Evolutionary conservation across 2,888 invertebrate species (phyloP), one percentile per base, ranked within the genome.

Genomic region (Yponomeuta malinellus): DNA sequence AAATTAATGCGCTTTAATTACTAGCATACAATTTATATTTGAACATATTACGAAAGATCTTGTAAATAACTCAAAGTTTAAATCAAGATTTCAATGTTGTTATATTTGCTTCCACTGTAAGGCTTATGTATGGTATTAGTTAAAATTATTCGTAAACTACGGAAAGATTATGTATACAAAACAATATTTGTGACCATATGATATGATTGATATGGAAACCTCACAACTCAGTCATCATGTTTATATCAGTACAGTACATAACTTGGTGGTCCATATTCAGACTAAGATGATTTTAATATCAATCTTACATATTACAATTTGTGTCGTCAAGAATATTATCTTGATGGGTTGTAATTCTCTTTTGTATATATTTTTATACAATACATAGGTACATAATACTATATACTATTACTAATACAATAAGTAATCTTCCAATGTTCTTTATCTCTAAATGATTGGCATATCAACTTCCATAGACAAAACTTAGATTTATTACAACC

Each of bases 391-490:
- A 43, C 86, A 76, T 79, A 80, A 63, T 71, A 66, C 69, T 69
- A 52, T 66, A 83, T 83, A 90, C 90, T 89, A n/a, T n/a, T n/a
- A n/a, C n/a, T n/a, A n/a, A n/a, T 90, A 91, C 87, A 90, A 80
- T 83, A 81, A 84, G 80, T 84, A 86, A 87, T 87, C 88, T 90
- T 90, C 89, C 89, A 89, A 84, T 79, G 83, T 79, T 81, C 79
- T 83, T 83, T 84, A 85, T 85, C 84, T 81, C 80, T 80, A 81
- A 83, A 83, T 82, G 83, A 92, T 90, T 91, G 92, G 92, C 93
- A 93, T 93, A 93, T 93, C 93, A 93, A 90, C 85, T 88, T 88
- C 90, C 90, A 86, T 85, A 87, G 86, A 86, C 84, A 84, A 87
- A 88, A 88, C 83, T 86, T 85, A 89, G 86, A 83, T 86, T 82